phyloP scores from a whole-genome alignment of 2,797 vertebrate species.

The Paratrypauchen microcephalus region DNA sequence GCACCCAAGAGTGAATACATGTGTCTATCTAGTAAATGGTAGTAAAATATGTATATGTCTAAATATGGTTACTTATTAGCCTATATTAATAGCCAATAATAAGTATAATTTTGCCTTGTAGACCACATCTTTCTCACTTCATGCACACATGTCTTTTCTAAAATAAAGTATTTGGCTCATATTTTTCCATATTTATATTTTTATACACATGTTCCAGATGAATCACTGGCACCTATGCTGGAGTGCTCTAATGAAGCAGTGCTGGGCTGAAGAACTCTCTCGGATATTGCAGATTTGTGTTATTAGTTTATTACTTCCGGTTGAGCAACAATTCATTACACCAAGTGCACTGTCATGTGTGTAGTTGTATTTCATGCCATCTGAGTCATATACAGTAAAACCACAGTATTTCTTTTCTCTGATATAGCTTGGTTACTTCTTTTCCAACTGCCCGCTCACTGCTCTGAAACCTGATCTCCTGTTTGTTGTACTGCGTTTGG shows the following conservation, averaged over 20 bases:
- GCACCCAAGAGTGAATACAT: not conserved
- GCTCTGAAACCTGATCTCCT: conserved; percentile 70
- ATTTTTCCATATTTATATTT: not conserved
- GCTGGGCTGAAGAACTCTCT: not conserved
- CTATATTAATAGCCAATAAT: not conserved
- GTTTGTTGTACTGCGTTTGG: conserved; percentile 75
- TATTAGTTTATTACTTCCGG: not conserved
- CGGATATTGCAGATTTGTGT: conserved; percentile 7
- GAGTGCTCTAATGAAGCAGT: not conserved
- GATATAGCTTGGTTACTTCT: conserved; percentile 32
- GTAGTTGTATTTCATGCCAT: not conserved
- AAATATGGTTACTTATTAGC: no score
- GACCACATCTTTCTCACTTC: not conserved
- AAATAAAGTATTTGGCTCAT: not conserved
- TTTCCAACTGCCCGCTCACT: conserved; percentile 46
- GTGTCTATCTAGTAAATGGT: no score
- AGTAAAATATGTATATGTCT: no score
- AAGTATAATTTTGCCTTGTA: not conserved
- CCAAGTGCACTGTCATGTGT: not conserved
- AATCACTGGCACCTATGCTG: conserved; percentile 9
- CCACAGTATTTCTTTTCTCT: conserved; percentile 9
- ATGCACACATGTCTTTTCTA: not conserved
- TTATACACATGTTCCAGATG: not conserved
- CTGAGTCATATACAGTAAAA: not conserved
- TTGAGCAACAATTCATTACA: conserved; percentile 1